Evolutionary conservation across 2,888 invertebrate species (phyloP).

Genomic region (Nineta flava): DNA sequence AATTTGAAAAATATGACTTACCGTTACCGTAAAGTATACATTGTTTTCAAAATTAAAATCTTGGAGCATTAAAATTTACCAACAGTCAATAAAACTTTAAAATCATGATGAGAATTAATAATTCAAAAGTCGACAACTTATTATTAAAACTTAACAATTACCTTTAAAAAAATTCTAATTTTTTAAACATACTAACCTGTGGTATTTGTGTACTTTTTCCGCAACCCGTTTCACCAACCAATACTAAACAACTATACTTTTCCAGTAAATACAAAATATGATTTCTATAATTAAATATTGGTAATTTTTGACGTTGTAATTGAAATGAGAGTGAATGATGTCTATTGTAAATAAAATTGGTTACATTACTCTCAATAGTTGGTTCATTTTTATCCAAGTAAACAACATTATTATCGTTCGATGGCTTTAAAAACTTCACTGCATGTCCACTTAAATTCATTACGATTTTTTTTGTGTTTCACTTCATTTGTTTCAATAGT

Average conservation of each 20-base stretch:
- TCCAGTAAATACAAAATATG: slow-evolving; percentile 85
- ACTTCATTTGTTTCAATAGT: no score
- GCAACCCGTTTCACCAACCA: slow-evolving; percentile 89
- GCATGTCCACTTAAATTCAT: slow-evolving; percentile 19
- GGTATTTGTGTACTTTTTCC: slow-evolving; percentile 95
- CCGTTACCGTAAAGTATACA: no score
- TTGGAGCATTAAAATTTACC: no score
- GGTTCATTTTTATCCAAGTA: slow-evolving; percentile 25
- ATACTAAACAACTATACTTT: slow-evolving; percentile 72
- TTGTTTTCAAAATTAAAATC: no score
- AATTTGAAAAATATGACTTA: no score
- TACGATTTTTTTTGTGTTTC: no score
- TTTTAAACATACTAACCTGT: slow-evolving; percentile 43
- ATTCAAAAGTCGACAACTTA: no score
- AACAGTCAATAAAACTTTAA: no score
- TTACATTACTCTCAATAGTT: slow-evolving; percentile 18
- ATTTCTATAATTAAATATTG: slow-evolving; percentile 70
- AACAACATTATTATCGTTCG: slow-evolving; percentile 20
- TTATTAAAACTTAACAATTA: no score
- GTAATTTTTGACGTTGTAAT: slow-evolving; percentile 69
- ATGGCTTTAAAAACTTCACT: slow-evolving; percentile 23
- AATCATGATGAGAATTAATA: no score
- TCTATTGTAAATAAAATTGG: slow-evolving; percentile 66
- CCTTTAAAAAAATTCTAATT: no score
- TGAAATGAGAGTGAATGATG: slow-evolving; percentile 68